A percentile compares a stretch with the other conserved stretches of the same genome.
Conservation (phyloP, 2,113 vertebrate species). For the Vimba vimba region DNA sequence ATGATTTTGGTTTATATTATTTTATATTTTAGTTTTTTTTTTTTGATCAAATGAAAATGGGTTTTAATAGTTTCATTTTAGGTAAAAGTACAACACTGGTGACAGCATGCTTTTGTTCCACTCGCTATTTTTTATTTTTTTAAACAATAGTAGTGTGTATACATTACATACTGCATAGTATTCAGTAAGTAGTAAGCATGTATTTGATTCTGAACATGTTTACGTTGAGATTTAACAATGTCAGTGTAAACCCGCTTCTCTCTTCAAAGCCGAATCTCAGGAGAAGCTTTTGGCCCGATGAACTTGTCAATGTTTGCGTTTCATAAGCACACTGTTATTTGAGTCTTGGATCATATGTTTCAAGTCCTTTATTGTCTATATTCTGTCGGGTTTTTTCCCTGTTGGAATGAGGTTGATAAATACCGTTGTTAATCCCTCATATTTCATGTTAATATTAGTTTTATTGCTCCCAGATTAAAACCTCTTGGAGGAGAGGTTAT, state of each 20-base stretch:
- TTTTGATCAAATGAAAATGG: neutral
- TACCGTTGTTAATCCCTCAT: conserved; percentile 64
- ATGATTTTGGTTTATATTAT: too few relatives aligned
- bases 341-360: conserved; percentile 68
- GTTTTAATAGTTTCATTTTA: neutral
- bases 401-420: conserved; percentile 59
- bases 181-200: neutral
- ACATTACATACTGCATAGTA: neutral
- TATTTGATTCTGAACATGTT: conserved; percentile 12
- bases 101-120: neutral
- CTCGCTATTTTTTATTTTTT: conserved; percentile 28
- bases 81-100: neutral
- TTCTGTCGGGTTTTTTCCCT: neutral
- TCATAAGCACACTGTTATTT: conserved; percentile 75
- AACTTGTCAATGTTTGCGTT: conserved; percentile 76
- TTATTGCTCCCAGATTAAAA: conserved; percentile 73
- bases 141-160: neutral
- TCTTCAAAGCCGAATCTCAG: conserved; percentile 64
- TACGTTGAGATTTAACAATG: conserved; percentile 28
- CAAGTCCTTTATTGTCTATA: conserved; percentile 49
- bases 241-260: neutral
- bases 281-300: conserved; percentile 69
- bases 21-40: neutral
- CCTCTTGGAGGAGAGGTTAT: conserved; percentile 64
- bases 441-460: conserved; percentile 69